Conservation (phyloP, 2,797 vertebrate species). For the Taeniopygia guttata region DNA sequence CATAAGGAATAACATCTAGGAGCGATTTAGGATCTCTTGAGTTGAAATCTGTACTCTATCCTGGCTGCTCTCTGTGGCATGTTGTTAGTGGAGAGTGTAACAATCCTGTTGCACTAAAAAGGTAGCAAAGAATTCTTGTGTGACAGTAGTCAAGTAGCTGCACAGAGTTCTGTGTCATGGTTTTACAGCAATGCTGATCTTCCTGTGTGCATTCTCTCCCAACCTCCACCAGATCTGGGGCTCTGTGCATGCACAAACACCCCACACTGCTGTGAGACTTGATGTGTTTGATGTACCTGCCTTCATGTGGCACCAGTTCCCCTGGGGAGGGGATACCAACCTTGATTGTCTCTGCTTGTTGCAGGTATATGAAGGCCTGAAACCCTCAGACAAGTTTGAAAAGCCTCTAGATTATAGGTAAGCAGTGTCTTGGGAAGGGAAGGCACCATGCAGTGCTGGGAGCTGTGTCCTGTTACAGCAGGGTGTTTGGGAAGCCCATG, state of each 20-base stretch:
- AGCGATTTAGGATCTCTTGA: neutral
- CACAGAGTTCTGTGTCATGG: neutral
- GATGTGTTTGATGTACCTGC: neutral
- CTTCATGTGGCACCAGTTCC: neutral
- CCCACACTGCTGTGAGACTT: neutral
- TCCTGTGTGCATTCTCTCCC: neutral
- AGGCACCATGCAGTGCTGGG: neutral
- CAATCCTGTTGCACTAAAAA: neutral
- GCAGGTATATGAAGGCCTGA: constrained; percentile 96
- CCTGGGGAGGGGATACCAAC: neutral
- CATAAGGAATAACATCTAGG: neutral
- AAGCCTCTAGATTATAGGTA: constrained; percentile 97
- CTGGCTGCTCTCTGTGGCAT: neutral
- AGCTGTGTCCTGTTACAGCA: neutral
- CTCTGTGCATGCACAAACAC: neutral
- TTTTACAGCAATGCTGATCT: neutral
- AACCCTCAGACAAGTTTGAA: constrained; percentile 94
- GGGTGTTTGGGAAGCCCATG: neutral
- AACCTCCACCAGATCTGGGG: neutral
- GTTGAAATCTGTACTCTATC: neutral
- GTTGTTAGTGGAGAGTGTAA: neutral
- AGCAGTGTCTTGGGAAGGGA: neutral
- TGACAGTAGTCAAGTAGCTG: neutral
- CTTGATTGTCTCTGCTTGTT: neutral
- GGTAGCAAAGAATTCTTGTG: neutral